These are phyloP conservation scores for Ceriagrion tenellum DNA, from an alignment of 2,888 invertebrate genomes.

Conservation along the genomic window DNA sequence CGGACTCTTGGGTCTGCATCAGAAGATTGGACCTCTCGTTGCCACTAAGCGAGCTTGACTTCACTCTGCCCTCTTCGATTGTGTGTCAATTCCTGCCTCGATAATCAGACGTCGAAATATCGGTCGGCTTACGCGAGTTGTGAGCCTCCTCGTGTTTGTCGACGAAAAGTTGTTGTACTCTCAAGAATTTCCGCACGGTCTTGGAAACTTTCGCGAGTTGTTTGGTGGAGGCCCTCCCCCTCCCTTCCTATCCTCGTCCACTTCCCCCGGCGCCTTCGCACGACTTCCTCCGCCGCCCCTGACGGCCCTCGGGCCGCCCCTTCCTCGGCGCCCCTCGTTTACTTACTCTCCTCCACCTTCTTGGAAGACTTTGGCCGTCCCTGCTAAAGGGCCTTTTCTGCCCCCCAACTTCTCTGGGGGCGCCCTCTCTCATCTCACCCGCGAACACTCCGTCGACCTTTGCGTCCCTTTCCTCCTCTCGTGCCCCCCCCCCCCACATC, in stretches of 20 bases:
- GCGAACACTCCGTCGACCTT: background rate
- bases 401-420: background rate
- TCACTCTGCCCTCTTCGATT: background rate
- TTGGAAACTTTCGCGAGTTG: background rate
- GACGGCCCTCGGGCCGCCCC: background rate
- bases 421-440: background rate
- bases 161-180: background rate
- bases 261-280: background rate
- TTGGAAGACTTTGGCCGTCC: background rate
- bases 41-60: background rate
- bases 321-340: background rate
- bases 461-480: background rate
- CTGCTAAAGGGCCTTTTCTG: background rate
- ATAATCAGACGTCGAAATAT: slow-evolving; percentile 36
- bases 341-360: background rate
- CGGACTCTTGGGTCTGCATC: too few species aligned
- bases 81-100: background rate
- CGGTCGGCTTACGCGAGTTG: background rate
- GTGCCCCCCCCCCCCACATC: background rate
- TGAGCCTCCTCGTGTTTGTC: slow-evolving; percentile 7
- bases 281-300: background rate
- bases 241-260: background rate
- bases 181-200: background rate
- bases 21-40: background rate
- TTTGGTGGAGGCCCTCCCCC: background rate